Evolutionary conservation across 1,140 invertebrate species (phyloP), one percentile per base, ranked within the genome.

Genomic region (Frieseomelitta varia): DNA sequence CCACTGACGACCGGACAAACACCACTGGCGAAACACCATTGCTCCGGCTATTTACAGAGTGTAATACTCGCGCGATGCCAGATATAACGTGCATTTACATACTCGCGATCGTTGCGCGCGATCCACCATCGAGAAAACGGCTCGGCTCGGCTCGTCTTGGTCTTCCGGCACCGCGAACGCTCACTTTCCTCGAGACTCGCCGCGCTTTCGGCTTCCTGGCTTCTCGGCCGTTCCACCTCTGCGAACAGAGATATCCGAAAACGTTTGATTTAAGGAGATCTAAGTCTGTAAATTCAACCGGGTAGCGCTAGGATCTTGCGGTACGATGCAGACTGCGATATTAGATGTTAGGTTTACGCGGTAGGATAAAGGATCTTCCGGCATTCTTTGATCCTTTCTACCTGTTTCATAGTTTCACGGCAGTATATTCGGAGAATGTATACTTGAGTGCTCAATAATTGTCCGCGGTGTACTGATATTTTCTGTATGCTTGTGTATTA

Each of bases 81-180:
- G 81, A 84, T 84, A 83, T 83, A 78, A 83, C 81, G 65, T 21
- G 63, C 81, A 83, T 78, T 83, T 83, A 83, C 81, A 69, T 83
- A 83, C 65, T 34, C 14, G 65, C 11, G 11, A 19, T 24, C n/a
- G 19, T 34, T 39, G 19, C 15, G 10, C 34, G 12, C 24, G 34
- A 77, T 68, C 63, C 58, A 27, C 30, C 30, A 39, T 39, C 47
- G 69, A n/a, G 69, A 17, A 27, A 12, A 6, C 10, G 12, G 34
- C 21, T 24, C 68, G 39, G 39, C 8, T 24, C 68, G 39, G 39
- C 8, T 24, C 68, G 24, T 47, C 47, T 2, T 21, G n/a, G 1
- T 79, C 67, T 84, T 84, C 81, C 81, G 81, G 81, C 67, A 84
- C 19, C 56, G 21, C 12, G 71, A 19, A 34, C 55, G 27, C 19